Percentiles rank a stretch among this genome's conserved stretches.
phyloP scores from a whole-genome alignment of 2,113 vertebrate species.

The Cnemophilus loriae region DNA sequence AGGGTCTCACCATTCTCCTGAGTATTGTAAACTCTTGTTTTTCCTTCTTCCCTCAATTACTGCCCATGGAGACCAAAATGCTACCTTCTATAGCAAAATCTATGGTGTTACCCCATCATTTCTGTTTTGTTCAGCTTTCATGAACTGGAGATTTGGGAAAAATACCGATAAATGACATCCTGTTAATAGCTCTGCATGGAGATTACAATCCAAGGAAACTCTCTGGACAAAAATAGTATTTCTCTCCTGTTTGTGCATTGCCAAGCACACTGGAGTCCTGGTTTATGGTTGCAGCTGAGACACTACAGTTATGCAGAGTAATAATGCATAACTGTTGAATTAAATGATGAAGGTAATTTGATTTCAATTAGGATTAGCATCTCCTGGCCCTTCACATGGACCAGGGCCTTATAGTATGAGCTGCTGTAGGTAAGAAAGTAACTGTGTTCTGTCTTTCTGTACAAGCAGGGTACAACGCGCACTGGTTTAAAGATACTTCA shows the following conservation, averaged over 20 bases:
- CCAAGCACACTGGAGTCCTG: background rate
- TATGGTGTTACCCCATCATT: background rate
- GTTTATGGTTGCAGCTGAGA: background rate
- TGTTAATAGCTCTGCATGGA: background rate
- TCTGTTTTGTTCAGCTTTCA: background rate
- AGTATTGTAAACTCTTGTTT: background rate
- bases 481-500: background rate
- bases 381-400: background rate
- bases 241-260: background rate
- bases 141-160: background rate
- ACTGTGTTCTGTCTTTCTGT: background rate
- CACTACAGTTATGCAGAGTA: background rate
- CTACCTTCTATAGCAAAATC: background rate
- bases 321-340: background rate
- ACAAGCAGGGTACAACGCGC: background rate
- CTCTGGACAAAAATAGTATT: background rate
- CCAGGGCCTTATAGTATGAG: background rate
- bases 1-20: background rate
- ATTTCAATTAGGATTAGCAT: background rate
- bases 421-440: background rate
- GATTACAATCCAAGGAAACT: background rate
- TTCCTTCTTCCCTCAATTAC: background rate
- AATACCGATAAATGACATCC: background rate
- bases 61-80: background rate
- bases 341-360: background rate